Evolutionary conservation across 2,888 invertebrate species (phyloP), one percentile per base, ranked within the genome.

Genomic region (Nymphalis polychloros): DNA sequence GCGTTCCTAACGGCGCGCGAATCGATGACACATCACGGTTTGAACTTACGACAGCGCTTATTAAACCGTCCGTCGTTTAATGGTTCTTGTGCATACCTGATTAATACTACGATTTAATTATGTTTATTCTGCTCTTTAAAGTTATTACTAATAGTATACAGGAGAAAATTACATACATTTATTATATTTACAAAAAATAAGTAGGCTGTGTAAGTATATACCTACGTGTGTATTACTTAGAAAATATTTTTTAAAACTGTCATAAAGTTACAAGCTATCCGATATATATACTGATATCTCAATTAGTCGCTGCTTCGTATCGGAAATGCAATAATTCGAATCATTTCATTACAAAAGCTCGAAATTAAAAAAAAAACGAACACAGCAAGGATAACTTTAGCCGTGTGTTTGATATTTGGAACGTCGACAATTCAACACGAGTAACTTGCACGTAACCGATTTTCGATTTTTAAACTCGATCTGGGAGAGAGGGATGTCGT

Each of bases 1-100:
- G 78, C 78, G 77, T 74, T 78, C 79, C 83, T 85, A 86, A 87
- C 86, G 87, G 84, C 80, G 84, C 87, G 86, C 81, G 83, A 88
- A 88, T 85, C 82, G 81, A 85, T 83, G 83, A 79, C 81, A 75
- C 69, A 64, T 62, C 71, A 66, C 64, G 67, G 77, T 78, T 78
- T 78, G 78, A 78, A 76, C 77, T 76, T 68, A 75, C 76, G 76
- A 77, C 78, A 78, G 73, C 77, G 77, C 76, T 75, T 80, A 81
- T 81, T 78, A 79, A 76, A 67, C 71, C 63, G 71, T 72, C 69
- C 60, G 71, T 67, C 65, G 63, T 65, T 4, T 20, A 20, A 52
- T 23, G 52, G 13, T 23, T 52, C 1, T 16, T 27, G 23, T 23
- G 27, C 52, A 41, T 41, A 41, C 41, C 41, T 41, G 13, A 41